These are phyloP conservation scores for Teleogryllus oceanicus DNA, from an alignment of 2,888 invertebrate species.

Conservation along the genomic window DNA sequence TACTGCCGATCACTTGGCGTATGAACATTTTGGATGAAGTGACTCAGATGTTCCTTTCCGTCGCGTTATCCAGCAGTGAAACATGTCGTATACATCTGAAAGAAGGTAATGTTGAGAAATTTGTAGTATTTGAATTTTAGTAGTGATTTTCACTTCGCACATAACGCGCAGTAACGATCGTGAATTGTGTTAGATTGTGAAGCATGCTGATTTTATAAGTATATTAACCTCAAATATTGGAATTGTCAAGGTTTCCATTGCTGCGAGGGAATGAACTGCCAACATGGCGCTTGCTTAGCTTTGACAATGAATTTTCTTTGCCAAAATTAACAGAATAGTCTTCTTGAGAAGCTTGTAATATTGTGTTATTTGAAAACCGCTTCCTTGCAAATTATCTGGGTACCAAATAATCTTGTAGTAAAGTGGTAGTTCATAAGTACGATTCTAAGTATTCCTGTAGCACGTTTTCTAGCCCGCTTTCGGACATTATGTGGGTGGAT, in stretches of 20 bases:
- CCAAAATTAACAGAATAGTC: neutral
- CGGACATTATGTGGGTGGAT: slow-evolving; percentile 11
- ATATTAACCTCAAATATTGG: slow-evolving; percentile 26
- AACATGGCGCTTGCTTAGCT: slow-evolving; percentile 54
- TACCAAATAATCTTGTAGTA: slow-evolving; percentile 9
- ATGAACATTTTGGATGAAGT: slow-evolving; percentile 31
- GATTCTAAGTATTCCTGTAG: slow-evolving; percentile 11
- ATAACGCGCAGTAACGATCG: neutral
- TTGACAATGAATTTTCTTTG: slow-evolving; percentile 25
- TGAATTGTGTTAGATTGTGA: neutral
- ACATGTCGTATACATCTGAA: slow-evolving; percentile 79
- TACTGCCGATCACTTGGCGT: slow-evolving; percentile 24
- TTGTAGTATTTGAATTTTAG: neutral
- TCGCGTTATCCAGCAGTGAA: slow-evolving; percentile 71
- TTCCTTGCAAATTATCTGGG: neutral
- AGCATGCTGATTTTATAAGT: neutral
- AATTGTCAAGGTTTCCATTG: slow-evolving; percentile 39
- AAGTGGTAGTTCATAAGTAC: neutral
- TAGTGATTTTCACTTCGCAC: neutral
- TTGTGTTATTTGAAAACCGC: neutral
- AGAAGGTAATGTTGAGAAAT: slow-evolving; percentile 64
- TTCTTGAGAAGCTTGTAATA: neutral
- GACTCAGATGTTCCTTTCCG: slow-evolving; percentile 56
- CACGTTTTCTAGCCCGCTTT: slow-evolving; percentile 26
- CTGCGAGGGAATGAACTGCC: slow-evolving; percentile 47